Conservation (phyloP, 2,113 vertebrate species). For the Porphyrio hochstetteri region DNA sequence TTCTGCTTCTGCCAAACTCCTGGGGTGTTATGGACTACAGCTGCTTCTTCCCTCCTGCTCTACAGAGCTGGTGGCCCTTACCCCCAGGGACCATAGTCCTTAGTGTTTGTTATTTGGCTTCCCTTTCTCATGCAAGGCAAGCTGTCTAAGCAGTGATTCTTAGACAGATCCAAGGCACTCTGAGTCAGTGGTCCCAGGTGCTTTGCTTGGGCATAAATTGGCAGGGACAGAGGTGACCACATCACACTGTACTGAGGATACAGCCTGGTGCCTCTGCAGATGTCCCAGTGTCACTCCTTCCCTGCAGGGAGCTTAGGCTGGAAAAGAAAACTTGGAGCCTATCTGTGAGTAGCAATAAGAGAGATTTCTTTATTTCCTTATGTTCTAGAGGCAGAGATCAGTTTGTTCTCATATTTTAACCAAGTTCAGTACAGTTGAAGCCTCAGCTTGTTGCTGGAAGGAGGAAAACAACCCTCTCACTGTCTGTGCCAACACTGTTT, state of each 20-base stretch:
- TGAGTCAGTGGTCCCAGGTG: not conserved
- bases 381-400: not conserved
- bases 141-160: not conserved
- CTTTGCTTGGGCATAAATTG: not conserved
- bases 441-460: not conserved
- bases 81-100: not conserved
- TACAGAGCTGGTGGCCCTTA: not conserved
- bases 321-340: not conserved
- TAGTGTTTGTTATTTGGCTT: not conserved
- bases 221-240: not conserved
- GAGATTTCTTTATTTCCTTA: not conserved
- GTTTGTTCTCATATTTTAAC: not conserved
- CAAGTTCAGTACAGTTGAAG: not conserved
- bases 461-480: not conserved
- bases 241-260: rapidly evolving
- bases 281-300: not conserved
- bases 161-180: not conserved
- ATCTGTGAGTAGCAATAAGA: not conserved
- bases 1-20: not conserved
- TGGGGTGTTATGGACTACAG: not conserved
- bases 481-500: not conserved
- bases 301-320: not conserved
- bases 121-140: not conserved
- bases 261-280: not conserved
- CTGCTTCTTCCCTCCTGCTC: not conserved